These are phyloP conservation scores for Lagorchestes hirsutus DNA, from an alignment of 2,797 vertebrate genomes.

Conservation along the genomic window DNA sequence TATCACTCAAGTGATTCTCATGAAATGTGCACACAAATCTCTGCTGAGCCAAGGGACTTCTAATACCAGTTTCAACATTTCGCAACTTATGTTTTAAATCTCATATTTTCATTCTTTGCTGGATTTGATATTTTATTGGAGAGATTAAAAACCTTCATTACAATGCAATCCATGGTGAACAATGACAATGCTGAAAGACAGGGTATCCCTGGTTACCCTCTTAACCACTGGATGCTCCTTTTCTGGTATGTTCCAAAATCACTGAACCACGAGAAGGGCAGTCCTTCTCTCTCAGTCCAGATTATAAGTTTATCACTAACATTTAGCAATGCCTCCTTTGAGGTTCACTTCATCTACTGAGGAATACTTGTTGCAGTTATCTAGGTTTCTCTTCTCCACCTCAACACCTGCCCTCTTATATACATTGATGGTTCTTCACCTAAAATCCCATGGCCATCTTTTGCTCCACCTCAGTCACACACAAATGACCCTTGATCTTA, in stretches of 20 bases:
- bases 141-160: background rate
- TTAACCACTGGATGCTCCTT: background rate
- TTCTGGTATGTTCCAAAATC: background rate
- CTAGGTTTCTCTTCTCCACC: too few species aligned
- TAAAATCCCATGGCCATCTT: too few species aligned
- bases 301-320: too few species aligned
- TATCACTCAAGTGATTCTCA: background rate
- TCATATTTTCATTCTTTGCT: background rate
- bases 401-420: too few species aligned
- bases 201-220: background rate
- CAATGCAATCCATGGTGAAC: background rate
- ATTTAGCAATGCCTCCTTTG: too few species aligned
- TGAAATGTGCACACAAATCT: conserved; percentile 11
- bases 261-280: background rate
- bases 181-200: background rate
- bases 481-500: background rate
- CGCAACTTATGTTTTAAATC: background rate
- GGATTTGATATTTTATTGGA: background rate
- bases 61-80: background rate
- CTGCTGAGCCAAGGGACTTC: background rate
- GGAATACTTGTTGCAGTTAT: too few species aligned
- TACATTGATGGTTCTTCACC: too few species aligned
- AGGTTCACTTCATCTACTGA: too few species aligned
- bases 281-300: background rate
- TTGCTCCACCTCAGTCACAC: too few species aligned